These are phyloP conservation scores for Tribolium castaneum DNA, from an alignment of 1,140 invertebrate species.

Conservation along the genomic window DNA sequence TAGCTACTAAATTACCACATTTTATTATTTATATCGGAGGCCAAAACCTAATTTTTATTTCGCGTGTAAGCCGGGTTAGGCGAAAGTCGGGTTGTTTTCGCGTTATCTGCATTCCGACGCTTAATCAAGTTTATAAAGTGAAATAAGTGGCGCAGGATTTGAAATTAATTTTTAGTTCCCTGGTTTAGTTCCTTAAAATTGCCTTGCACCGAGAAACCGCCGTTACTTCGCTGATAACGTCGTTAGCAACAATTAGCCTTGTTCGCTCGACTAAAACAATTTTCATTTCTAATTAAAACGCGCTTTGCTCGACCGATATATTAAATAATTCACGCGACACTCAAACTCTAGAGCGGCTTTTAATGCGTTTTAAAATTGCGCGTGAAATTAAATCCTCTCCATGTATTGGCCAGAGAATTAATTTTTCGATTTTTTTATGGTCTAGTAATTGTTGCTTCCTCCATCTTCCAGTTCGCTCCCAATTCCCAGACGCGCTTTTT, in stretches of 20 bases:
- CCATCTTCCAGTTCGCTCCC: background rate
- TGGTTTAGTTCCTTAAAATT: constrained; percentile 13
- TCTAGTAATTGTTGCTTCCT: too few species aligned
- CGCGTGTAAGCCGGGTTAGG: background rate
- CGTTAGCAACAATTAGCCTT: constrained; percentile 45
- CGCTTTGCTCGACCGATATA: constrained; percentile 9
- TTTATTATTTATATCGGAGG: background rate
- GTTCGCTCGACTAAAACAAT: constrained; percentile 39
- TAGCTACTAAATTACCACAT: constrained; percentile 28
- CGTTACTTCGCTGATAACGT: constrained; percentile 39
- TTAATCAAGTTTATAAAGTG: constrained; percentile 25
- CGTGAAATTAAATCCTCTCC: too few species aligned
- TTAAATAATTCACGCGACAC: background rate
- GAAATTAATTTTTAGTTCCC: constrained; percentile 31
- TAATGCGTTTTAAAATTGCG: too few species aligned
- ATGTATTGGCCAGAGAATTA: too few species aligned
- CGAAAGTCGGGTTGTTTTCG: background rate
- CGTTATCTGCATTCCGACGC: constrained; percentile 14
- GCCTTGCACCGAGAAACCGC: constrained; percentile 1
- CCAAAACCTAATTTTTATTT: constrained; percentile 17
- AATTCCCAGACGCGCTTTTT: background rate
- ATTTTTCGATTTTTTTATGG: too few species aligned
- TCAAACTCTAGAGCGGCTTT: too few species aligned
- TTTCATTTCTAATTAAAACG: constrained; percentile 45
- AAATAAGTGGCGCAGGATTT: constrained; percentile 11